phyloP scores from a whole-genome alignment of 2,113 vertebrate genomes.

The Mesoclemmys tuberculata region DNA sequence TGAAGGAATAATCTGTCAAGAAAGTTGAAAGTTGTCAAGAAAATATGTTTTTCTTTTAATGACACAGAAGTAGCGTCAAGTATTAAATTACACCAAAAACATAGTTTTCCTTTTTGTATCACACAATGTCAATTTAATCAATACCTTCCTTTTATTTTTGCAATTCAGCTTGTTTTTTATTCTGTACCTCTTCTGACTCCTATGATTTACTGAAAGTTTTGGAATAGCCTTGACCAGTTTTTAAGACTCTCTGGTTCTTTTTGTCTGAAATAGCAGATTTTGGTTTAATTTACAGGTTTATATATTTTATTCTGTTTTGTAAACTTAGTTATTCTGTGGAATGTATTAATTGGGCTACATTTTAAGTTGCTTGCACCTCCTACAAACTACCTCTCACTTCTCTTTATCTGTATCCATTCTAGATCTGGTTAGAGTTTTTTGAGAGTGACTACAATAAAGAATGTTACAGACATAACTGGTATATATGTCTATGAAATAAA shows the following conservation, averaged over 20 bases:
- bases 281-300: not conserved
- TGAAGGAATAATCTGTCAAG: constrained; percentile 74
- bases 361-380: not conserved
- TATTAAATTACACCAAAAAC: not conserved
- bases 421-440: not conserved
- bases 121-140: not conserved
- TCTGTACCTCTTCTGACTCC: not conserved
- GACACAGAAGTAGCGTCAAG: not conserved
- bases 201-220: not conserved
- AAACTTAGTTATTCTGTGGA: not conserved
- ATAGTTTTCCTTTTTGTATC: not conserved
- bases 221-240: not conserved
- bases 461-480: not conserved
- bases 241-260: not conserved
- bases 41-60: not conserved
- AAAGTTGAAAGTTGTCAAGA: constrained; percentile 35
- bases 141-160: not conserved
- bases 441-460: not conserved
- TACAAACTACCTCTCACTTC: not conserved
- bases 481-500: not conserved
- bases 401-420: not conserved
- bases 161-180: not conserved
- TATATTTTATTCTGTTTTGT: not conserved
- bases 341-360: not conserved
- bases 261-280: not conserved